Conservation (phyloP, 2,888 invertebrate species). For the Platycnemis pennipes region DNA sequence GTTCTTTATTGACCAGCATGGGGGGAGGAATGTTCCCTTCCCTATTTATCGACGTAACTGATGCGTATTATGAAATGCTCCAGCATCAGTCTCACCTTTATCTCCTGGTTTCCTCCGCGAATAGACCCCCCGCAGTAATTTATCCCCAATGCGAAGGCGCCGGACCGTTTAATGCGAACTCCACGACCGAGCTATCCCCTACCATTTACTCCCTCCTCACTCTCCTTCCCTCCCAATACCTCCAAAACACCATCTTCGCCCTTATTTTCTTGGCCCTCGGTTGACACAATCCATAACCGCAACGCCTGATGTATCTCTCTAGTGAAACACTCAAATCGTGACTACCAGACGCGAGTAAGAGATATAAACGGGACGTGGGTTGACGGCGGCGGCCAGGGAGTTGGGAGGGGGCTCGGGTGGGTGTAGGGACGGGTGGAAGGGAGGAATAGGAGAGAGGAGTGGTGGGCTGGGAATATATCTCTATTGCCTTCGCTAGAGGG, state of each 20-base stretch:
- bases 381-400: neutral
- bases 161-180: slow-evolving; percentile 13
- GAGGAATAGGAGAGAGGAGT: neutral
- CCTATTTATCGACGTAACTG: neutral
- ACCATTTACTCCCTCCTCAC: neutral
- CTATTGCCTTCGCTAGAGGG: neutral
- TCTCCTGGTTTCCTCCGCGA: neutral
- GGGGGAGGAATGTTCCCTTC: neutral
- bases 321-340: slow-evolving; percentile 34
- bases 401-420: neutral
- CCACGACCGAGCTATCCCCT: neutral
- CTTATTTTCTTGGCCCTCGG: slow-evolving; percentile 12
- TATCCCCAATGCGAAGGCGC: neutral
- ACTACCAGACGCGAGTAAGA: slow-evolving; percentile 35
- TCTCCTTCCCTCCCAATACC: neutral
- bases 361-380: neutral
- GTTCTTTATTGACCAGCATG: neutral
- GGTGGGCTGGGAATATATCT: slow-evolving; percentile 5
- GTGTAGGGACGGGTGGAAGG: neutral
- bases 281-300: slow-evolving; percentile 35
- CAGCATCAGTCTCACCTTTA: neutral
- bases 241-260: neutral
- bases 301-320: slow-evolving; percentile 12
- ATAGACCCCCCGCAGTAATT: neutral
- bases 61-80: neutral